Base-by-base conservation (phyloP, 2,113 vertebrate species). In the Strigops habroptila region DNA sequence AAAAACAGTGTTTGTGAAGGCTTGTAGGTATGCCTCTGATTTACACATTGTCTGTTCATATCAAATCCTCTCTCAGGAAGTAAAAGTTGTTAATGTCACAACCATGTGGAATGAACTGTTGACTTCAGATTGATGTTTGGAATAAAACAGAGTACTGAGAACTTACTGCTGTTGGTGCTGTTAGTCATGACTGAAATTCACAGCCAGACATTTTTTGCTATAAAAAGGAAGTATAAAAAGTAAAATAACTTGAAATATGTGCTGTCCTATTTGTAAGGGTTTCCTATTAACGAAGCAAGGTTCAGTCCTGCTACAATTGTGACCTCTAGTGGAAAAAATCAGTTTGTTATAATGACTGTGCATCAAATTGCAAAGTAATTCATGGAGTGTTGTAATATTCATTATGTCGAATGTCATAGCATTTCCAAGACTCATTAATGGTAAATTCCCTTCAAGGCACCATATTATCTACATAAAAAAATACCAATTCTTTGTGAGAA, bases 271-370 rank as follows among this genome's bases (percentile, higher is more conserved):
- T 31, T 75, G 35, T 21, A 46, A 53, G 5, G 5, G 3, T 83
- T 73, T 96, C 28, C 16, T 43, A 1, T 14, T 64, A 30, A 60
- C 12, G 35, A 48, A 65, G 35, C 21, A 23, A 18, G 44, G 30
- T 60, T 93, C 77, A 87, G 74, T 90, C 48, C 71, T 83, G 75
- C 86, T 95, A 30, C 95, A 97, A 88, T 95, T 82, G 96, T 97
- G 98, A 95, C 98, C 97, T 97, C 98, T 98, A 97, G 97, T 89
- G 98, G 97, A 37, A 28, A 64, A 84, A 86, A 2, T 1, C 23
- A 6, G 19, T 63, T 79, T 87, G 33, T 46, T 86, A 7, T 6
- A 31, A 9, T 27, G 64, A 27, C 84, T 48, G 33, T 71, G 53
- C 60, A 53, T 49, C 3, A 3, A 78, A 44, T 63, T 37, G 55